Evolutionary conservation across 2,888 invertebrate species (phyloP).

Genomic region (Lepidocyrtinus sp.): DNA sequence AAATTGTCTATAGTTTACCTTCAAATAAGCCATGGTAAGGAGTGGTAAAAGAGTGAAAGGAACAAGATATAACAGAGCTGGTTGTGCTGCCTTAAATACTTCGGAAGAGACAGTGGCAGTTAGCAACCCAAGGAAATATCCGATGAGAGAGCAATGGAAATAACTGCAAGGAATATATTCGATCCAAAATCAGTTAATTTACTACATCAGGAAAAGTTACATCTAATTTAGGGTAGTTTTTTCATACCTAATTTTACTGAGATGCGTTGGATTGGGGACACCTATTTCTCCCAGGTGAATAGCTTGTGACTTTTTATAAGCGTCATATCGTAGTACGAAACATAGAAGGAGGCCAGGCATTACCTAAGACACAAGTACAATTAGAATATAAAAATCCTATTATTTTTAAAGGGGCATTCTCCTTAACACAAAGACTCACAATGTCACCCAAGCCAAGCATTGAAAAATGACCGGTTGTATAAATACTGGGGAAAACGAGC

Average conservation of each 20-base stretch:
- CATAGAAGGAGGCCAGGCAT: conserved; percentile 97
- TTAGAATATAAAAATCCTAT: not conserved
- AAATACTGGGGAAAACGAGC: conserved; percentile 96
- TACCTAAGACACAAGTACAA: conserved; percentile 74
- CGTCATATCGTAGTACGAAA: conserved; percentile 97
- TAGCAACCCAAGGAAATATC: conserved; percentile 95
- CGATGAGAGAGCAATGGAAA: conserved; percentile 98
- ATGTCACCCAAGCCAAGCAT: conserved; percentile 86
- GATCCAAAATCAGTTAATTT: not conserved
- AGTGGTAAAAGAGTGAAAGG: conserved; percentile 97
- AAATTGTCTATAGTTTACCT: conserved; percentile 77
- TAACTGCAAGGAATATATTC: conserved; percentile 78
- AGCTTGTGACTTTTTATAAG: conserved; percentile 93
- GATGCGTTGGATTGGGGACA: conserved; percentile 76
- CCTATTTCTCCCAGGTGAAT: conserved; percentile 77
- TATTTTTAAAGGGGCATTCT: no score
- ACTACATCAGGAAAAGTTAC: not conserved
- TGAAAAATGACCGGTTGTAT: conserved; percentile 96
- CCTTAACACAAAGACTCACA: conserved; percentile 73
- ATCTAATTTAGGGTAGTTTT: not conserved
- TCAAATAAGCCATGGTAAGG: conserved; percentile 97
- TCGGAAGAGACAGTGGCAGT: conserved; percentile 98
- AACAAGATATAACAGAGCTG: conserved; percentile 96
- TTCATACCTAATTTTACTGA: conserved; percentile 72
- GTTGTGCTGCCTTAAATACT: conserved; percentile 98